Evolutionary conservation across 2,888 invertebrate species (phyloP).

Genomic region (Ligdia adustata): DNA sequence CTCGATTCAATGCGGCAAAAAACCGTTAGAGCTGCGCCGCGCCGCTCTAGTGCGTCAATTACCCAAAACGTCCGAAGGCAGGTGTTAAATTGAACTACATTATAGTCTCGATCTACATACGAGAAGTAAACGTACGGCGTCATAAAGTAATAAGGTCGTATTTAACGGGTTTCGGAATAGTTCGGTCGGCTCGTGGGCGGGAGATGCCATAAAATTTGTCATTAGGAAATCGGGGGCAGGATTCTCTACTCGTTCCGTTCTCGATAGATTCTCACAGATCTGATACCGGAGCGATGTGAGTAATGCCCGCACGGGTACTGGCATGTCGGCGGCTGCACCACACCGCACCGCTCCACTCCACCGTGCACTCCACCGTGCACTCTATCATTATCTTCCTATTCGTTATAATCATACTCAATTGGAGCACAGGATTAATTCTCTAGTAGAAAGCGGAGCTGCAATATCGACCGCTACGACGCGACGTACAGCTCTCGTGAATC

Average conservation of each 20-base stretch:
- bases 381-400: slow-evolving; percentile 42
- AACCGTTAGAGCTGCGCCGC: slow-evolving; percentile 17
- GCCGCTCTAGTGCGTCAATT: slow-evolving; percentile 23
- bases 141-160: slow-evolving; percentile 32
- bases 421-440: slow-evolving; percentile 39
- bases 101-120: slow-evolving; percentile 20
- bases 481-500: slow-evolving; percentile 5
- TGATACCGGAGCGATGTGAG: slow-evolving; percentile 15
- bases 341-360: slow-evolving; percentile 11
- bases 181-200: slow-evolving; percentile 27
- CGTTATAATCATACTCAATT: slow-evolving; percentile 41
- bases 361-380: slow-evolving; percentile 13
- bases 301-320: slow-evolving; percentile 14
- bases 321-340: slow-evolving; percentile 31
- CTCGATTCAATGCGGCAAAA: slow-evolving; percentile 12
- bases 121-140: slow-evolving; percentile 23
- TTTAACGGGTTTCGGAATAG: slow-evolving; percentile 26
- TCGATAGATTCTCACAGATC: slow-evolving; percentile 27
- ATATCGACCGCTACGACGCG: not conserved
- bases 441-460: slow-evolving; percentile 25
- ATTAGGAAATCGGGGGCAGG: slow-evolving; percentile 29
- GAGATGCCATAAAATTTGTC: slow-evolving; percentile 27
- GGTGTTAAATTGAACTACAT: slow-evolving; percentile 23
- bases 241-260: slow-evolving; percentile 14
- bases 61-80: slow-evolving; percentile 14